A percentile compares a stretch with the other conserved stretches of the same genome.
Evolutionary conservation across 2,797 vertebrate genomes (phyloP).

Genomic region (Chiroxiphia lanceolata): DNA sequence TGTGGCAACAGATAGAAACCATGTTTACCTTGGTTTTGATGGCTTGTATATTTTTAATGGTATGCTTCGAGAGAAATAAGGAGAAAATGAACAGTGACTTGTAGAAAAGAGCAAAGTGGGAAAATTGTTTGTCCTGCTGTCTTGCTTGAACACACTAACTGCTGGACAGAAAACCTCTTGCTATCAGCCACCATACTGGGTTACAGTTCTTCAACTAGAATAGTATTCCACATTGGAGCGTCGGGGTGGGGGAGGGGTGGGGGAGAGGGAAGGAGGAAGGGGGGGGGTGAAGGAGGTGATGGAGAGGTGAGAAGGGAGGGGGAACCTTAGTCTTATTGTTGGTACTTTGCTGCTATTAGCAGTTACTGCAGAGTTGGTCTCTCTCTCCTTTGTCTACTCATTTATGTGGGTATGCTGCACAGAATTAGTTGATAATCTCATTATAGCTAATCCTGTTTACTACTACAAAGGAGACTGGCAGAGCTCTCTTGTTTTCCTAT

Average conservation of each 20-base stretch:
- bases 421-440: conserved; percentile 67
- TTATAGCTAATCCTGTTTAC: conserved; percentile 75
- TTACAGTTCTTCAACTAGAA: background rate
- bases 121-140: background rate
- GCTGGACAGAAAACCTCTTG: background rate
- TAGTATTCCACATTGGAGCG: background rate
- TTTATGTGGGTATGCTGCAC: conserved; percentile 12
- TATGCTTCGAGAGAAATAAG: background rate
- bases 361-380: background rate
- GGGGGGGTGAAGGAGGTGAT: no score
- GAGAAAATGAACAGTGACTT: background rate
- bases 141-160: background rate
- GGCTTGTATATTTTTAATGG: background rate
- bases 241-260: no score
- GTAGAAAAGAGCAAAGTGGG: background rate
- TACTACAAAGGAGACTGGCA: conserved; percentile 48
- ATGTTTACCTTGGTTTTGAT: background rate
- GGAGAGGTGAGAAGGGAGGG: no score
- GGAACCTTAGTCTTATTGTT: background rate
- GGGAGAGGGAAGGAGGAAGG: no score
- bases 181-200: background rate
- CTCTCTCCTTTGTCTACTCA: conserved; percentile 6
- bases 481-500: conserved; percentile 26
- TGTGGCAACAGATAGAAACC: background rate
- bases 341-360: background rate